Base-by-base conservation (phyloP, 2,888 invertebrate genomes). In the Ischnura elegans region DNA sequence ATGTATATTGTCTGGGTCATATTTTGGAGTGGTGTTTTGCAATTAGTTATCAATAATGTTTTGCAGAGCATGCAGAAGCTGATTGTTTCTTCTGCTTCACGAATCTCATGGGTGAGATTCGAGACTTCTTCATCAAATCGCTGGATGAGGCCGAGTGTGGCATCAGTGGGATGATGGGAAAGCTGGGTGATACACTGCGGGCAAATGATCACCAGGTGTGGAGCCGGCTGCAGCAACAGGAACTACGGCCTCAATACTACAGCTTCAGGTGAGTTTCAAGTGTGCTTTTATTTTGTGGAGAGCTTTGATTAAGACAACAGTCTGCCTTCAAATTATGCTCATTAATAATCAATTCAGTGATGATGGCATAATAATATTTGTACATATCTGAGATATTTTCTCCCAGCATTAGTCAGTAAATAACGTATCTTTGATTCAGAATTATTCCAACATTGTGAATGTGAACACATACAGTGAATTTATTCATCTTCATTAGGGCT, bases 61-160 rank as follows among this genome's bases (percentile, higher is more conserved):
- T 96, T 96, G 61, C 96, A 98, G 99, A 98, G 95, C 97, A 98
- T 96, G 99, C 99, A 0, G 99, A 99, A 96, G 98, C 99, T 0
- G 99, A 99, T 95, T 98, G 99, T 94, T 99, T 99, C 96, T 99
- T 99, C 96, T 99, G 99, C 95, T 99, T 99, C 96, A 99, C 99
- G 5, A 99, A 99, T 95, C 96, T 99, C 93, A 99, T 99, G 99
- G 98, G 98, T 0, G 99, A 99, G 96, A 99, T 99, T 94, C 97
- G 99, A 47, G 99, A 99, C 96, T 98, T 98, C 95, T 99, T 99
- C 96, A 99, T 99, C 95, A 98, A 99, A 95, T 98, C 98, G 0
- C 96, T 99, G 95, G 99, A 99, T 96, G 98, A 99, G 96, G 97
- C 99, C 0, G 98, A 98, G 95, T 97, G 98, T 95, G 99, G 99